Evolutionary conservation across 2,797 vertebrate species (phyloP), one percentile per base, ranked within the genome.

Genomic region (Enteromius thamalakanensis): DNA sequence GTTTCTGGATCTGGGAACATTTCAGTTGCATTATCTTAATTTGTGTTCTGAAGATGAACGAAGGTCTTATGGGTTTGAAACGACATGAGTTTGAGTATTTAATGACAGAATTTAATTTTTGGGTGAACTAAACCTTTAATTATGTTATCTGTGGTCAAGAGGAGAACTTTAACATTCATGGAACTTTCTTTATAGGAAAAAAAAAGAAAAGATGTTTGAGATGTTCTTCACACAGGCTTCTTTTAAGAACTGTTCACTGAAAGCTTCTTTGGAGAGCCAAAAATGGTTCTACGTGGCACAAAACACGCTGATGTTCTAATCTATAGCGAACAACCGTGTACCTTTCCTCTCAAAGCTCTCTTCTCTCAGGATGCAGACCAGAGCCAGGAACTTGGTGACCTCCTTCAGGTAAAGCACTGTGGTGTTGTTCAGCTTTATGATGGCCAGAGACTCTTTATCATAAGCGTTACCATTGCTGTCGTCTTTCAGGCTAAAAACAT

Each of bases 271-370:
- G 53, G 21, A 55, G 7, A 55, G 19, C 8, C 58, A 60, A 62
- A 6, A 60, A 60, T 26, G n/a, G 23, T 60, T 60, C 17, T 47
- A 17, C 2, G 26, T 29, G 3, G 45, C 23, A 26, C 29, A 67
- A 37, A 37, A 19, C 6, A 6, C 14, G 11, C 47, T 21, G 26
- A 51, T 6, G 19, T 26, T 71, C 42, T 47, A 17, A 37, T 37
- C 37, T 37, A 37, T 7, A 70, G 0, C 4, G 68, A 17, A 4
- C 8, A 14, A 26, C 19, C 23, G n/a, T 32, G 23, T 85, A 99
- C 98, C 98, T 99, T 99, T 99, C 88, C 98, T 96, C 91, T 99
- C 98, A 81, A 99, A 99, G 94, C 98, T 99, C 91, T 99, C 98
- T 92, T 99, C 98, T 91, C 98, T 94, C 92, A 99, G 96, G 92